A percentile compares a stretch with the other conserved stretches of the same genome.
Conservation (phyloP, 2,888 invertebrate genomes). For the Chrysodeixis includens region DNA sequence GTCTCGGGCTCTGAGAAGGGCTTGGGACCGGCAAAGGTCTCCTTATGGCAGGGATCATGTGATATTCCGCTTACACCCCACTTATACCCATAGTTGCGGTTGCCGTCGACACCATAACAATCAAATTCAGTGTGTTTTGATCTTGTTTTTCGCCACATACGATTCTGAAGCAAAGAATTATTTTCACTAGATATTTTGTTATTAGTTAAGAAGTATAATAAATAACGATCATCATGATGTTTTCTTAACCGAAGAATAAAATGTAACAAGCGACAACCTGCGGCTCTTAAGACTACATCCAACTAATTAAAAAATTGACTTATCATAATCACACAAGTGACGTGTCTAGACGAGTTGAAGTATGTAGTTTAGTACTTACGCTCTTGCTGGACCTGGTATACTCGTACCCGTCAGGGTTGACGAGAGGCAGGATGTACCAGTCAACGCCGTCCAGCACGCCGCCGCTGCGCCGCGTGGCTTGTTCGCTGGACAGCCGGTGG, state of each 20-base stretch:
- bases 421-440: slow-evolving; percentile 91
- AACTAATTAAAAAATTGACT: no score
- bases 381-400: slow-evolving; percentile 81
- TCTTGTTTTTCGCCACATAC: slow-evolving; percentile 91
- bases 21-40: slow-evolving; percentile 89
- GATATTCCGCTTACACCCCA: slow-evolving; percentile 92
- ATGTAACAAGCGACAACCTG: no score
- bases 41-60: slow-evolving; percentile 86
- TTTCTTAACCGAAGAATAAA: no score
- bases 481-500: slow-evolving; percentile 82
- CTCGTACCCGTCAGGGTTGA: slow-evolving; percentile 93
- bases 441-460: slow-evolving; percentile 89
- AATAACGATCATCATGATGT: no score
- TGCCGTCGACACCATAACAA: slow-evolving; percentile 91
- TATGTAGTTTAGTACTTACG: slow-evolving; percentile 69
- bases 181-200: background rate
- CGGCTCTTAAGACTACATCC: no score
- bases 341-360: no score
- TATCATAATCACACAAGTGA: no score
- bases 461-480: slow-evolving; percentile 69
- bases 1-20: slow-evolving; percentile 91
- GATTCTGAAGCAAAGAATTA: slow-evolving; percentile 80
- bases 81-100: slow-evolving; percentile 92
- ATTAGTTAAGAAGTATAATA: no score
- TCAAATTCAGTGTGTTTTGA: slow-evolving; percentile 65